A percentile compares a stretch with the other conserved stretches of the same genome.
These are phyloP conservation scores for Vicugna pacos DNA, from an alignment of 2,113 vertebrate species.

Conservation along the genomic window DNA sequence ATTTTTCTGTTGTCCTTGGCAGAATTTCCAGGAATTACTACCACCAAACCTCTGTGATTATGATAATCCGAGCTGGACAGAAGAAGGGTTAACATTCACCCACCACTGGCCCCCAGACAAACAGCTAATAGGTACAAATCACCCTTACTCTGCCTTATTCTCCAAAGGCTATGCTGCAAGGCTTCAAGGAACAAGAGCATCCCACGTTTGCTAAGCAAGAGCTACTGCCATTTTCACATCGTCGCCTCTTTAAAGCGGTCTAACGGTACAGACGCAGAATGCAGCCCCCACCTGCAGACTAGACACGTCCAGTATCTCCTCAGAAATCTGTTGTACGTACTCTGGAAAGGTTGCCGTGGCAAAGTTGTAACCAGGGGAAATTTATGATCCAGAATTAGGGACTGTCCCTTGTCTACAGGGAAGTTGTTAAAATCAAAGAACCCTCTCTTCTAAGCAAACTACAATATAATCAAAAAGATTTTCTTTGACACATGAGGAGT, in stretches of 20 bases:
- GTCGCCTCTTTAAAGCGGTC: not conserved
- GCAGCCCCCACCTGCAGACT: rapidly evolving
- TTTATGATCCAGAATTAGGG: not conserved
- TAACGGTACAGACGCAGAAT: not conserved
- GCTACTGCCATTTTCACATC: not conserved
- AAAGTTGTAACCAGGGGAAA: not conserved
- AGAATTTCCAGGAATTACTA: not conserved
- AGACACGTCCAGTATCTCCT: rapidly evolving
- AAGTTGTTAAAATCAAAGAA: not conserved
- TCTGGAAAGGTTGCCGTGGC: not conserved
- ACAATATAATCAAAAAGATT: not conserved
- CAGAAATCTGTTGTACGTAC: not conserved
- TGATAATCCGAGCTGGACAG: not conserved
- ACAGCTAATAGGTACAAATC: not conserved
- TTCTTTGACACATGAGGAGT: not conserved
- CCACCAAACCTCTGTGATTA: not conserved
- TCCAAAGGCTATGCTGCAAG: not conserved
- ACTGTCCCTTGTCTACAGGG: not conserved
- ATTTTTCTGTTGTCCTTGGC: not conserved
- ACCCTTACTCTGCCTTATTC: not conserved
- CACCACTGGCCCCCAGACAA: not conserved
- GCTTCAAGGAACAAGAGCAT: not conserved
- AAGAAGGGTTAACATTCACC: not conserved
- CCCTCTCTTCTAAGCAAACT: not conserved
- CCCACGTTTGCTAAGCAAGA: not conserved